These are phyloP conservation scores for Siphlonurus alternatus DNA, from an alignment of 2,888 invertebrate genomes.

Conservation along the genomic window DNA sequence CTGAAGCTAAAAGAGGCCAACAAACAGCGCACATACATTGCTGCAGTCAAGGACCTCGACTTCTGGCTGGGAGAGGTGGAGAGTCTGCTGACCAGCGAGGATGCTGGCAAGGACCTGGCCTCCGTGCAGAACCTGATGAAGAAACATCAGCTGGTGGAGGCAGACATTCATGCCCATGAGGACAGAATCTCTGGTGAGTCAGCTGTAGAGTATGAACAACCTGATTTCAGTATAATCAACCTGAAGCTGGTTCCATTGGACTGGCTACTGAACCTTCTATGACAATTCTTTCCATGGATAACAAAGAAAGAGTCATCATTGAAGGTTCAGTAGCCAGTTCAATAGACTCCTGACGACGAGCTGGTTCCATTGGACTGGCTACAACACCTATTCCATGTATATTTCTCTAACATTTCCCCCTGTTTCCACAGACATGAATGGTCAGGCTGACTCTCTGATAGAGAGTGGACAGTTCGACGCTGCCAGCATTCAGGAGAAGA, in stretches of 20 bases:
- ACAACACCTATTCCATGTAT: slow-evolving; percentile 1
- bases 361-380: no score
- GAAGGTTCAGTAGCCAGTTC: neutral
- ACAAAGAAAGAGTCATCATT: no score
- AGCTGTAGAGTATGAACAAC: neutral
- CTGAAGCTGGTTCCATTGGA: no score
- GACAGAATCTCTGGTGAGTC: slow-evolving; percentile 64
- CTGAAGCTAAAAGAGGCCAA: slow-evolving; percentile 97
- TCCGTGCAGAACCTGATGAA: slow-evolving; percentile 98
- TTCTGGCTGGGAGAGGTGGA: slow-evolving; percentile 99
- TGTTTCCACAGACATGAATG: slow-evolving; percentile 78
- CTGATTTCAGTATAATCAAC: neutral
- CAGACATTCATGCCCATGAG: slow-evolving; percentile 93
- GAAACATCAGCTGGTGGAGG: slow-evolving; percentile 95
- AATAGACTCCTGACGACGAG: no score
- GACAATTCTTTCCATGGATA: no score
- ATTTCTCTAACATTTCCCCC: slow-evolving; percentile 21
- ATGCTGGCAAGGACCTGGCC: slow-evolving; percentile 94
- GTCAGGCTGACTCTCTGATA: slow-evolving; percentile 87
- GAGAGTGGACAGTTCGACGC: slow-evolving; percentile 96
- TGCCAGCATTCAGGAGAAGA: slow-evolving; percentile 86
- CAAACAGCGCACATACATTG: slow-evolving; percentile 97
- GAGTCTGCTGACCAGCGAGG: slow-evolving; percentile 85
- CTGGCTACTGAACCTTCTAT: no score
- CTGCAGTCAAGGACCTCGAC: slow-evolving; percentile 97